Evolutionary conservation across 2,113 vertebrate genomes (phyloP).

Genomic region (Pelodiscus sinensis): DNA sequence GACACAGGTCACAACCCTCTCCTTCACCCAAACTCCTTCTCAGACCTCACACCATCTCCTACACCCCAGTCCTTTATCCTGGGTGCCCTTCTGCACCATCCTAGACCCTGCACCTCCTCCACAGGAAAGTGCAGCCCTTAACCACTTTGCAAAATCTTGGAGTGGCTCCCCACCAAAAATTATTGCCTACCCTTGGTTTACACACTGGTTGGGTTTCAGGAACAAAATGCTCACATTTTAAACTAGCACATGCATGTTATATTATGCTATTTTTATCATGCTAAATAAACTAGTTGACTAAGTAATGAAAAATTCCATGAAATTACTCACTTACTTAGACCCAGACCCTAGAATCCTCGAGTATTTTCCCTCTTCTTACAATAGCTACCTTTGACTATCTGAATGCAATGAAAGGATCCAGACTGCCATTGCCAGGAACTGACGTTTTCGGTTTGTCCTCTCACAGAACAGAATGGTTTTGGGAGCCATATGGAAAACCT

Average conservation of each 20-base stretch:
- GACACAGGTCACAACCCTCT: too few relatives aligned
- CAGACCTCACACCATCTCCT: too few relatives aligned
- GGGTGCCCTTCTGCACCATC: too few relatives aligned
- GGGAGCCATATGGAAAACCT: background rate
- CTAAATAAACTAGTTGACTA: background rate
- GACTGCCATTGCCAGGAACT: background rate
- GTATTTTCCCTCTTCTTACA: background rate
- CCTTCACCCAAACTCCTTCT: too few relatives aligned
- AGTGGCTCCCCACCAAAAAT: too few relatives aligned
- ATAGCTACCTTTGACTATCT: background rate
- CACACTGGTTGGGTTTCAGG: background rate
- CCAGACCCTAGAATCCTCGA: background rate
- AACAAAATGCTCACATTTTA: background rate
- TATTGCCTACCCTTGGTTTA: background rate
- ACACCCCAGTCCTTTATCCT: too few relatives aligned
- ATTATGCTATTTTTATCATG: background rate
- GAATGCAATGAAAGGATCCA: background rate
- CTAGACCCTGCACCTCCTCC: too few relatives aligned
- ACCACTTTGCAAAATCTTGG: too few relatives aligned
- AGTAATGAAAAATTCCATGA: background rate
- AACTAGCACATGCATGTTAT: background rate
- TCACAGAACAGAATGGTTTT: background rate
- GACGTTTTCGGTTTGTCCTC: background rate
- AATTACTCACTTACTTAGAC: background rate
- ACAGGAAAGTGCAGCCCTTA: too few relatives aligned